Base-by-base conservation (phyloP, 1,140 invertebrate species). In the Lepidurus apus region DNA sequence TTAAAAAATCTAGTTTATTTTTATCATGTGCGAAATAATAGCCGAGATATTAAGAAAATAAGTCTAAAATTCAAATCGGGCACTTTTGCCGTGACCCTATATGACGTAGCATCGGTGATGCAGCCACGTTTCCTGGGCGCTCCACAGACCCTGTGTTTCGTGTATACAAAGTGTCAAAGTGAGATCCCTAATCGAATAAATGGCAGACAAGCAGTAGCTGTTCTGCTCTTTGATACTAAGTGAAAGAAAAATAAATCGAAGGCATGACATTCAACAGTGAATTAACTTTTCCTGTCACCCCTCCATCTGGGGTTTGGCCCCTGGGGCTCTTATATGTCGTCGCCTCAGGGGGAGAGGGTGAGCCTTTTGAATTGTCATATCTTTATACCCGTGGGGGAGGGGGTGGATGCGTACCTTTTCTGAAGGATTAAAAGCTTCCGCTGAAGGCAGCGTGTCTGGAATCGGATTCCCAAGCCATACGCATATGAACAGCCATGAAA, bases 241-340 rank as follows among this genome's bases (percentile, higher is more conserved):
- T 26, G 26, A 26, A 26, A 26, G 2, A 1, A 3, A 34, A 34
- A 34, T 4, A 34, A 7, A 65, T 65, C 53, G 7, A 7, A n/a
- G 0, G 13, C 13, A 21, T 65, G 53, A 65, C 53, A 65, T n/a
- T 65, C 53, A 65, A 65, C 21, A 65, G 53, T 17, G 13, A 21
- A n/a, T n/a, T 65, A 65, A 65, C 53, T 65, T 65, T 65, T 65
- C 53, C 53, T 65, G 5, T 11, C 53, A 21, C 53, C 53, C 53
- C 13, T 13, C 21, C 17, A 21, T 65, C 53, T 7, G 5, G 17
- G 53, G 53, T 65, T 65, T 7, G 17, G 13, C 53, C 53, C 53
- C 53, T 65, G 53, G 53, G 53, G 53, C 53, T 65, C 13, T 65
- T 65, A 7, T 65, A 21, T 21, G 13, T 17, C 13, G 21, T 65